Evolutionary conservation across 2,113 vertebrate species (phyloP).

Genomic region (Scophthalmus maximus): DNA sequence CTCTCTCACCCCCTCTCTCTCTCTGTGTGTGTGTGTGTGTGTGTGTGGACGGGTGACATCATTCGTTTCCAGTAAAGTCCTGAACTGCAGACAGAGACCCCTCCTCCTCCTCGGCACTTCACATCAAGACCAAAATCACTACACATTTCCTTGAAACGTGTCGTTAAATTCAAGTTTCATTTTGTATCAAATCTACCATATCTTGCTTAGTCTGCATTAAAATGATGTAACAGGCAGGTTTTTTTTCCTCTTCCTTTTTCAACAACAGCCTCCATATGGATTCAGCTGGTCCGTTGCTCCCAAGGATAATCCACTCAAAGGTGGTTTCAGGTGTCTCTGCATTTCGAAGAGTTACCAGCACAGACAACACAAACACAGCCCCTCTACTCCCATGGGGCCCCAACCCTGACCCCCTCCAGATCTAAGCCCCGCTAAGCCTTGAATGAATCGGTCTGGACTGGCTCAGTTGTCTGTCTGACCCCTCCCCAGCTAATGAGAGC

Average conservation of each 20-base stretch:
- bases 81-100: conserved; percentile 44
- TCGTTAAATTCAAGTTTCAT: conserved; percentile 12
- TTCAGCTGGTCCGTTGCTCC: conserved; percentile 21
- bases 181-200: neutral
- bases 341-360: conserved; percentile 30
- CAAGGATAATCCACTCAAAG: conserved; percentile 45
- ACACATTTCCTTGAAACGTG: conserved; percentile 23
- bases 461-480: conserved; percentile 74
- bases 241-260: too few species aligned
- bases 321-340: conserved; percentile 49
- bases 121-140: conserved; percentile 22
- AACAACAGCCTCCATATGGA: conserved; percentile 9
- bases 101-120: conserved; percentile 31
- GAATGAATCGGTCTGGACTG: conserved; percentile 71
- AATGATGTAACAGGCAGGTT: too few species aligned
- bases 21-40: conserved; percentile 28
- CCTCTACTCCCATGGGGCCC: conserved; percentile 27
- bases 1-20: conserved; percentile 22
- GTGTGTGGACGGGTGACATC: conserved; percentile 72
- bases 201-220: neutral
- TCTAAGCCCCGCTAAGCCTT: conserved; percentile 73
- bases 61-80: conserved; percentile 79
- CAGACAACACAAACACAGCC: conserved; percentile 1
- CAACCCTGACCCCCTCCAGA: conserved; percentile 38
- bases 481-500: conserved; percentile 59